Percentiles rank a stretch among this genome's conserved stretches.
These are phyloP conservation scores for Gadopsis bispinosus DNA, from an alignment of 2,797 vertebrate species.

Conservation along the genomic window DNA sequence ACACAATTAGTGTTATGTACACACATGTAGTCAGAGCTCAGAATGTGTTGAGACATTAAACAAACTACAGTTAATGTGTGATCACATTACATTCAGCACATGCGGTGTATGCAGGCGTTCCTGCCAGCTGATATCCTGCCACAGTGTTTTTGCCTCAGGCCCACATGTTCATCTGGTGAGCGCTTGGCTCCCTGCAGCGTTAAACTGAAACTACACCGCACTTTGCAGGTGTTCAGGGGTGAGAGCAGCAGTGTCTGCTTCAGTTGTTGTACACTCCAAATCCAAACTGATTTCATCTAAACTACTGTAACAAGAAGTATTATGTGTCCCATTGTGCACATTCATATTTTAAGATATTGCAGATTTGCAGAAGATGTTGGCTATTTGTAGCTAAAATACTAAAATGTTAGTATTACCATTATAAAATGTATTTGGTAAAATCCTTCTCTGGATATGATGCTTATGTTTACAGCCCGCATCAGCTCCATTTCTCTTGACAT, in stretches of 20 bases:
- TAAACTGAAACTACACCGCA: conserved; percentile 11
- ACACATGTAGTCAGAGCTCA: neutral
- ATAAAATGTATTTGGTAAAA: neutral
- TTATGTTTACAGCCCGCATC: neutral
- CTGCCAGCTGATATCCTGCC: conserved; percentile 47
- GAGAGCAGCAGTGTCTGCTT: conserved; percentile 14
- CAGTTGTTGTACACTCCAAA: neutral
- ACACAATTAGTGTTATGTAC: conserved; percentile 13
- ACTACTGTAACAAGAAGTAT: neutral
- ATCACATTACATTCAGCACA: conserved; percentile 5
- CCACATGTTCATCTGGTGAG: conserved; percentile 42
- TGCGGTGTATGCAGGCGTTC: neutral
- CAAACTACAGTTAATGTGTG: conserved; percentile 34
- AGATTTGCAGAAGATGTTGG: neutral
- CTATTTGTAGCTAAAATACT: neutral
- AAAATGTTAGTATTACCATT: neutral
- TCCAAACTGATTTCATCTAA: neutral
- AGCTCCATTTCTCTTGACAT: neutral
- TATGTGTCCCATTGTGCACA: neutral
- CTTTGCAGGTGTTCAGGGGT: neutral
- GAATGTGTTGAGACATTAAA: conserved; percentile 2
- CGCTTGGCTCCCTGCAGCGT: conserved; percentile 7
- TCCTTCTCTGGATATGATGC: neutral
- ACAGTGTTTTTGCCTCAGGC: conserved; percentile 39
- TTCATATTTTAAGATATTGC: neutral